Evolutionary conservation across 2,797 vertebrate species (phyloP).

Genomic region (Hipposideros larvatus): DNA sequence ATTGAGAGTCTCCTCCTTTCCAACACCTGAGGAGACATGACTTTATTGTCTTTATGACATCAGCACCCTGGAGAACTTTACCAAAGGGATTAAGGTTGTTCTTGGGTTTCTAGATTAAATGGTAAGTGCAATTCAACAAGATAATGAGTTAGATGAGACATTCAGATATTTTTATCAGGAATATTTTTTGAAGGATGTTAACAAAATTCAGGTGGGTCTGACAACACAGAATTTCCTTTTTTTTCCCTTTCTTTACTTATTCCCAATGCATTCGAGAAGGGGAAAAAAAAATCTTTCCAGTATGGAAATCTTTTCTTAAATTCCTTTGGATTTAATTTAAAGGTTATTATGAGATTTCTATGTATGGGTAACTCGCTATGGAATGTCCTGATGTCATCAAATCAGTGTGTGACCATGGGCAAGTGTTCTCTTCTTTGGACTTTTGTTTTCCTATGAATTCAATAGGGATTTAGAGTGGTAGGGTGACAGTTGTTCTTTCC

Average conservation of each 20-base stretch:
- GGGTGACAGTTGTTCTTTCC: neutral
- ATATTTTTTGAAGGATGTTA: constrained; percentile 76
- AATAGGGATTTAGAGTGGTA: neutral
- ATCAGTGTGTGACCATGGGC: neutral
- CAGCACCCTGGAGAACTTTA: constrained; percentile 57
- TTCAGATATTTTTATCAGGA: constrained; percentile 76
- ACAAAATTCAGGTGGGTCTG: constrained; percentile 22
- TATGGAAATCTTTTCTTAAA: neutral
- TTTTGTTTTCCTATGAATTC: neutral
- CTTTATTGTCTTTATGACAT: constrained; percentile 83
- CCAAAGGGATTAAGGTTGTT: constrained; percentile 83
- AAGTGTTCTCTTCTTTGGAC: neutral
- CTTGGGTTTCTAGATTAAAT: constrained; percentile 81
- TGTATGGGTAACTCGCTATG: neutral
- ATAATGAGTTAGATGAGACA: constrained; percentile 53
- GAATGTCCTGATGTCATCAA: neutral
- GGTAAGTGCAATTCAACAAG: constrained; percentile 79
- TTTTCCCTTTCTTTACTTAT: constrained; percentile 23
- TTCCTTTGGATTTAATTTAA: constrained; percentile 83
- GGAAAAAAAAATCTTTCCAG: constrained; percentile 73
- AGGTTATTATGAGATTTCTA: constrained; percentile 76
- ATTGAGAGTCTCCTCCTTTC: constrained; percentile 71
- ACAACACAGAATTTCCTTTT: constrained; percentile 57
- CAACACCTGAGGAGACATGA: neutral
- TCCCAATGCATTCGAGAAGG: constrained; percentile 73